These are phyloP conservation scores for Rhaphigaster nebulosa DNA, from an alignment of 2,888 invertebrate genomes.

Conservation along the genomic window DNA sequence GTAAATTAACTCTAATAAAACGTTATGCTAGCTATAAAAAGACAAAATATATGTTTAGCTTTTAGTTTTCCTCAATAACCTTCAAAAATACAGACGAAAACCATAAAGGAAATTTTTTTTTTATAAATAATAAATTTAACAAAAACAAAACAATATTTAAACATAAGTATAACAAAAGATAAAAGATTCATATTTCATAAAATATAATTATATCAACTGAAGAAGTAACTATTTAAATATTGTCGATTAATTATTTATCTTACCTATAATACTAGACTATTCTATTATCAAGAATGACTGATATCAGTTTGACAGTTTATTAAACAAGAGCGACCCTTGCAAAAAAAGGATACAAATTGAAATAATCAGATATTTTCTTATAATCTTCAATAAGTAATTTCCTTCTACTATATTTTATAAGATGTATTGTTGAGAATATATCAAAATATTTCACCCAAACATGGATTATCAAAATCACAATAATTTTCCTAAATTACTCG, in stretches of 20 bases:
- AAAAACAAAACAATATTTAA: neutral
- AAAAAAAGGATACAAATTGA: neutral
- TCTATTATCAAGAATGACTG: neutral
- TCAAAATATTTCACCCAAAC: neutral
- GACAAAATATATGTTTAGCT: neutral
- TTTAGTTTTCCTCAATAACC: neutral
- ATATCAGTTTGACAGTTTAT: neutral
- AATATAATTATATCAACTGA: neutral
- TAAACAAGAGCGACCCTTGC: neutral
- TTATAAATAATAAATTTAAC: constrained; percentile 3
- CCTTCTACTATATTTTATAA: neutral
- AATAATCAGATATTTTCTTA: neutral
- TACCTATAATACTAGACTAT: neutral
- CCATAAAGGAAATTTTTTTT: neutral
- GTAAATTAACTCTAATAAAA: neutral
- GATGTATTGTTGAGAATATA: neutral
- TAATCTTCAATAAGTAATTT: neutral
- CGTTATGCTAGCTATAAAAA: neutral
- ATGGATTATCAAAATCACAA: neutral
- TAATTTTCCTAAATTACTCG: neutral
- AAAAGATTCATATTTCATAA: neutral
- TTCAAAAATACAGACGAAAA: neutral
- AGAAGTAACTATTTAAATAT: neutral
- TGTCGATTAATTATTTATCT: neutral
- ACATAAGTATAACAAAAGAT: neutral